phyloP scores from a whole-genome alignment of 2,797 vertebrate genomes.

The Rhinatrema bivittatum region DNA sequence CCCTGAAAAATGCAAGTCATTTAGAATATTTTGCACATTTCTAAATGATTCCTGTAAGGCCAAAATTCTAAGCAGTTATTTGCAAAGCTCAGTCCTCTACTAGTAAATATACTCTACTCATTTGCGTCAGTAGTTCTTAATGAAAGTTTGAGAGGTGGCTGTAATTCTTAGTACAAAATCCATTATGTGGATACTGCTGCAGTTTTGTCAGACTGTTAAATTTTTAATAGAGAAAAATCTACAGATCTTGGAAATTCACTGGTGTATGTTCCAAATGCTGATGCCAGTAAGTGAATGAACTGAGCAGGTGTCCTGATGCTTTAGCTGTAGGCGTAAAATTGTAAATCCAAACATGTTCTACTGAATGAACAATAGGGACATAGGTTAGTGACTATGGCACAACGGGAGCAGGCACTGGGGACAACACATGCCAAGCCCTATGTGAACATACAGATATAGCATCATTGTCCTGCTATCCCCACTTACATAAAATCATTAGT shows the following conservation, averaged over 20 bases:
- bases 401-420: too few relatives aligned
- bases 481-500: too few relatives aligned
- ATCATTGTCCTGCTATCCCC: too few relatives aligned
- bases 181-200: constrained; percentile 60
- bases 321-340: too few relatives aligned
- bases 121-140: constrained; percentile 30
- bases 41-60: too few relatives aligned
- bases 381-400: too few relatives aligned
- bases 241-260: constrained; percentile 51
- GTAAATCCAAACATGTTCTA: too few relatives aligned
- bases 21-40: too few relatives aligned
- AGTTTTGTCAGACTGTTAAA: constrained; percentile 67
- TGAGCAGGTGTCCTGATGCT: constrained; percentile 63
- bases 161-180: constrained; percentile 61
- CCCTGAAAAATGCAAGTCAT: too few relatives aligned
- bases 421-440: too few relatives aligned
- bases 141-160: constrained; percentile 51
- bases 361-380: too few relatives aligned
- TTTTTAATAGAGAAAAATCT: constrained; percentile 70
- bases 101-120: constrained; percentile 42
- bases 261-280: constrained; percentile 59
- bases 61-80: constrained; percentile 16
- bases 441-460: too few relatives aligned
- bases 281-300: constrained; percentile 72
- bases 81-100: constrained; percentile 11